Conservation (phyloP, 2,888 invertebrate species). For the Anoncus sp. region DNA sequence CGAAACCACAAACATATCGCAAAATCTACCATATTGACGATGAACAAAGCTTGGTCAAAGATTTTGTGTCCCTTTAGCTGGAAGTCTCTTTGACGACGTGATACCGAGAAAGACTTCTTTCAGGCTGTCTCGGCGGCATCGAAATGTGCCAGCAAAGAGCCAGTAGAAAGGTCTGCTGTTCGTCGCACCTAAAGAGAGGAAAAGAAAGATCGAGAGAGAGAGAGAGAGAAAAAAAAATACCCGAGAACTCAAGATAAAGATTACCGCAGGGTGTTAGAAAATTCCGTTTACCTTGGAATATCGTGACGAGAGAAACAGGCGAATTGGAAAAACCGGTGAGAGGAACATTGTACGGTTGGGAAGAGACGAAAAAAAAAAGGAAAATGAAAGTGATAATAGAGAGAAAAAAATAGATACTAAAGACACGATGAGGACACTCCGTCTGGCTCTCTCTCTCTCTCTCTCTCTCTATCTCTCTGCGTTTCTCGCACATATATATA, state of each 20-base stretch:
- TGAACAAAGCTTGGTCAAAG: neutral
- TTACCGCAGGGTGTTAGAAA: slow-evolving; percentile 43
- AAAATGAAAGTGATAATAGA: slow-evolving; percentile 40
- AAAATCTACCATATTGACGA: neutral
- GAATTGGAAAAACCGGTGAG: slow-evolving; percentile 30
- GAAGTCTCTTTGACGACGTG: neutral
- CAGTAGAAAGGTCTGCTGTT: neutral
- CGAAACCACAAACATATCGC: neutral
- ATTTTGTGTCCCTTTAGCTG: neutral
- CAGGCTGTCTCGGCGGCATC: neutral
- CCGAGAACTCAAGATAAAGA: slow-evolving; percentile 23
- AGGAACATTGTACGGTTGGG: slow-evolving; percentile 22
- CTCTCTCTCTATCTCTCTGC: neutral
- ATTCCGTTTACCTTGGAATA: slow-evolving; percentile 36
- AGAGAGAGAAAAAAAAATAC: neutral
- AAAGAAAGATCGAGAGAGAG: neutral
- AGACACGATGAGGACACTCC: slow-evolving; percentile 10
- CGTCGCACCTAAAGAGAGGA: no score
- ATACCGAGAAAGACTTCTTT: neutral
- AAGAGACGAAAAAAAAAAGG: slow-evolving; percentile 42
- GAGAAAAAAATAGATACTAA: slow-evolving; percentile 40
- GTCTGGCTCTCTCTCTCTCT: slow-evolving; percentile 4
- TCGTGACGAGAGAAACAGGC: slow-evolving; percentile 47
- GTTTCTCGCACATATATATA: neutral
- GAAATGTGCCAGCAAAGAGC: neutral